Conservation (phyloP, 2,113 vertebrate genomes). For the Daubentonia madagascariensis region DNA sequence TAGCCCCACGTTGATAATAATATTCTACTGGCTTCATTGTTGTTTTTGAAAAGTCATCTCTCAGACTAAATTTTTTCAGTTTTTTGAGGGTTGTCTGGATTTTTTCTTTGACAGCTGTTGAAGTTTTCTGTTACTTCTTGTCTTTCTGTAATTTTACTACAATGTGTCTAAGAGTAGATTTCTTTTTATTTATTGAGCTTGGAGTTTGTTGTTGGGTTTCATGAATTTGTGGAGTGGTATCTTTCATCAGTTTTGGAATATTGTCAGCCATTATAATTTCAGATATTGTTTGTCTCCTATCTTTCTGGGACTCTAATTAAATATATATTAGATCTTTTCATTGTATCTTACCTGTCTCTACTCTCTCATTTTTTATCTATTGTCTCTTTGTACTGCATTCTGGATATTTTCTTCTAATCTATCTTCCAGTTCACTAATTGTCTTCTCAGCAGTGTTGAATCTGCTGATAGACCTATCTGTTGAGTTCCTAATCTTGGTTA, state of each 20-base stretch:
- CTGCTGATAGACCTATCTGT: background rate
- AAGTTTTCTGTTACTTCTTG: background rate
- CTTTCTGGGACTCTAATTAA: background rate
- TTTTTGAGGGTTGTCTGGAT: conserved; percentile 4
- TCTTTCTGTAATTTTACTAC: background rate
- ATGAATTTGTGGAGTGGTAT: background rate
- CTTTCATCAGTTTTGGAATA: background rate
- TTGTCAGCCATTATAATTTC: background rate
- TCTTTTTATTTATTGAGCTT: background rate
- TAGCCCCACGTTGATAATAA: background rate
- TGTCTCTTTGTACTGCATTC: background rate
- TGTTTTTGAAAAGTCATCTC: background rate
- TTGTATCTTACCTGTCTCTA: background rate
- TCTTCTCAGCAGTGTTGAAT: background rate
- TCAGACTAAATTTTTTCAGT: background rate
- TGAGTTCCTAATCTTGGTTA: background rate
- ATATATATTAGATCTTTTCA: background rate
- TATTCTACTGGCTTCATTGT: background rate
- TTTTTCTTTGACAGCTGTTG: background rate
- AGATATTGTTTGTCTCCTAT: background rate
- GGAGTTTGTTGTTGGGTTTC: background rate
- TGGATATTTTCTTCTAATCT: background rate
- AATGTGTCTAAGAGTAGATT: background rate
- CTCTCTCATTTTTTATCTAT: background rate
- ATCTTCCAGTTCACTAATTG: background rate